Evolutionary conservation across 2,797 vertebrate genomes (phyloP), one percentile per base, ranked within the genome.

Genomic region (Labroides dimidiatus): DNA sequence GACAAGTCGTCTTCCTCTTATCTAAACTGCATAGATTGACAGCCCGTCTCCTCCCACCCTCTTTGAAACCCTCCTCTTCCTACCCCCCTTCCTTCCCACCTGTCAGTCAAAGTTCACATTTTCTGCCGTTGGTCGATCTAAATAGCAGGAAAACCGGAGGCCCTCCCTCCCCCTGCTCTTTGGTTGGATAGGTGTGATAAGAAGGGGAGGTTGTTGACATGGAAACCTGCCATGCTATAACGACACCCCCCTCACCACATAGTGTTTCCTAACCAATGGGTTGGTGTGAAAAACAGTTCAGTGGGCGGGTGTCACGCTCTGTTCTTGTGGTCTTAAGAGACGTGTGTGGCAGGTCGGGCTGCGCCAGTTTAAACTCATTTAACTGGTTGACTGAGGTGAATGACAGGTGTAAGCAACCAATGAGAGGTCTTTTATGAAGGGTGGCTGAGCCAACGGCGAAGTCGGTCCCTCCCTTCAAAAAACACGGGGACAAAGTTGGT

Each of bases 1-100:
- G 78, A 83, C 72, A 20, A 74, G 77, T 75, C 63, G 17, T 80
- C 84, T 78, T 78, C 66, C 67, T 82, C 42, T 69, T 78, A 80
- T 89, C 89, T 85, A 83, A 91, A 86, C 92, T 93, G 93, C 92
- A 93, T 93, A 93, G 91, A 91, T 92, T 74, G 84, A 91, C 91
- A 45, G 77, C 82, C 82, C 72, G 36, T 60, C 80, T 80, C 75
- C 76, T 74, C 84, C 78, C 84, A 57, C 79, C 59, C 67, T 66
- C 41, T 43, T 54, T 44, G 16, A 15, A 52, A 39, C 49, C 73
- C 56, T 49, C 59, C 74, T 24, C 44, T 21, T 64, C 41, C 70
- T 47, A 14, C 33, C 56, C 37, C 43, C 16, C 37, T 68, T 69
- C 42, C 56, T 71, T 75, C 65, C 47, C 75, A 81, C 81, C 85